Evolutionary conservation across 2,888 invertebrate species (phyloP).

Genomic region (Metallyticus violacea): DNA sequence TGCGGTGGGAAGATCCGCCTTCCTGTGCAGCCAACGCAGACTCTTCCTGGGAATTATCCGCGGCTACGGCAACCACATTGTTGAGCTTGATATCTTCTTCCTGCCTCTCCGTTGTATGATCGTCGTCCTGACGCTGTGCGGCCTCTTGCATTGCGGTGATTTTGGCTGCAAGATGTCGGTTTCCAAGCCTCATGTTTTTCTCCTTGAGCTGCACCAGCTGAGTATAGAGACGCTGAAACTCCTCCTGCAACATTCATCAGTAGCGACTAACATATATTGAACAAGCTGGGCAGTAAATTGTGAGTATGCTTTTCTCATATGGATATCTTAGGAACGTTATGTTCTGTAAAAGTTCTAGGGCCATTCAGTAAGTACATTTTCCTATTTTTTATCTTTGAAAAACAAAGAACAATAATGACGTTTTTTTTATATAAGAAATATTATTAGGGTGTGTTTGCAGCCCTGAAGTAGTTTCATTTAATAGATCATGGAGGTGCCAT

Average conservation of each 20-base stretch:
- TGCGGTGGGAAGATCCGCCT: background rate
- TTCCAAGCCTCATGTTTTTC: slow-evolving; percentile 70
- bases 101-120: slow-evolving; percentile 1
- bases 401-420: no score
- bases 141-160: slow-evolving; percentile 82
- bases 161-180: slow-evolving; percentile 68
- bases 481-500: no score
- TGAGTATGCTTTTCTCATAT: no score
- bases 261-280: no score
- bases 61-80: slow-evolving; percentile 54
- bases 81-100: slow-evolving; percentile 47
- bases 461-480: no score
- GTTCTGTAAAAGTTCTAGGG: no score
- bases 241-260: slow-evolving; percentile 68
- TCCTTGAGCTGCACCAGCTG: slow-evolving; percentile 79
- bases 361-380: no score
- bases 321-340: no score
- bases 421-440: no score
- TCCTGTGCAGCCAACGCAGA: slow-evolving; percentile 37
- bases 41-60: slow-evolving; percentile 44
- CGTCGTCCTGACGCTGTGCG: slow-evolving; percentile 46
- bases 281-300: no score
- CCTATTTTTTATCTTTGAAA: no score
- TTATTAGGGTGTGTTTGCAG: no score
- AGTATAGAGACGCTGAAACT: slow-evolving; percentile 74